Conservation (phyloP, 2,888 invertebrate genomes). For the Torymus texanus region DNA sequence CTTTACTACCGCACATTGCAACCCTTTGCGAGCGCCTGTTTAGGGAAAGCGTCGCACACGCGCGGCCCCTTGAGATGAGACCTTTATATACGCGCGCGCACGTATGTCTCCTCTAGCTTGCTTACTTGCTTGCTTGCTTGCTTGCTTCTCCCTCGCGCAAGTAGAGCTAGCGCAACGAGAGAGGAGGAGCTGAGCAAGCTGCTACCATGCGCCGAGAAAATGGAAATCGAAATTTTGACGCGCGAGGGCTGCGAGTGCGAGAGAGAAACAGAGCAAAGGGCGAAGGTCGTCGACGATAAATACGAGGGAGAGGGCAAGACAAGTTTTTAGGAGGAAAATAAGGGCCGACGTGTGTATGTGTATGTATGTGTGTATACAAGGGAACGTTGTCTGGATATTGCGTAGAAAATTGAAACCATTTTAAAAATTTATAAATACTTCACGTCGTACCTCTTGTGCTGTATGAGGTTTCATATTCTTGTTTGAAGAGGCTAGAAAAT, state of each 20-base stretch:
- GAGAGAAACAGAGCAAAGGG: neutral
- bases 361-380: neutral
- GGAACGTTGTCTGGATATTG: neutral
- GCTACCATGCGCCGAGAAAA: neutral
- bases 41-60: neutral
- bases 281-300: neutral
- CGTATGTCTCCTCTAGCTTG: neutral
- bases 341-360: neutral
- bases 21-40: slow-evolving; percentile 11
- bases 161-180: too few relatives aligned
- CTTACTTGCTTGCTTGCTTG: too few relatives aligned
- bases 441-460: neutral
- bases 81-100: too few relatives aligned
- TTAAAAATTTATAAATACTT: slow-evolving; percentile 10
- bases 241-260: neutral
- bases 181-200: neutral
- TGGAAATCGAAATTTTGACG: slow-evolving; percentile 16
- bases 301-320: neutral
- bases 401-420: slow-evolving; percentile 14
- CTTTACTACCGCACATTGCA: slow-evolving; percentile 7
- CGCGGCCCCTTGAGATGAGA: neutral
- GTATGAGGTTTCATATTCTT: too few relatives aligned
- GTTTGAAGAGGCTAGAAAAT: too few relatives aligned
- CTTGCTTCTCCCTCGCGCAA: too few relatives aligned
- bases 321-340: neutral